Evolutionary conservation across 2,888 invertebrate genomes (phyloP), one percentile per base, ranked within the genome.

Genomic region (Glyphotaelius pellucidus): DNA sequence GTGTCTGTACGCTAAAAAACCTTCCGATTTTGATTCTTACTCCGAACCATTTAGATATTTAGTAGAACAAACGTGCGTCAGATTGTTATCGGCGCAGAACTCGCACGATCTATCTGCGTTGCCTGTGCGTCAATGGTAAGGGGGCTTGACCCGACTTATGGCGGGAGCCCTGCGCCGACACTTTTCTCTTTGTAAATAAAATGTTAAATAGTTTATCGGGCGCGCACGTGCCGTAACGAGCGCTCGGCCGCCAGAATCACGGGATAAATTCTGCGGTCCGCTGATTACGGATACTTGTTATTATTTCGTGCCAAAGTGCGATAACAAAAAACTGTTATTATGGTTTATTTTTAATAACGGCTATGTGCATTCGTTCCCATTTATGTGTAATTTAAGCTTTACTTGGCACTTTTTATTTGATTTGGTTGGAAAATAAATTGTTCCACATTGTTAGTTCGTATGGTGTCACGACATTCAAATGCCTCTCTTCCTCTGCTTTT

Each of bases 41-140:
- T 67, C 25, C n/a, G 25, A 25, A 67, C 67, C 25, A 67, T 67
- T 81, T 32, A 81, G 81, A 15, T 25, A 67, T 67, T 81, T 9
- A 81, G 81, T 31, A 19, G 15, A 31, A 31, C n/a, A 87, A 87
- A 87, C 42, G 52, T 52, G 35, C 35, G 32, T 32, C 15, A 30
- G 88, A 89, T 89, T 79, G 31, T 38, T 80, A 89, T 89, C 88
- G 88, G 35, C 88, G 79, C 80, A 89, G 32, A 79, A 31, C 88
- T 79, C 80, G 67, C 88, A 79, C 80, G 88, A 89, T 80, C 38
- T 89, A 89, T 89, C 88, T 89, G 38, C 79, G 80, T 79, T 89
- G 88, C 80, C 79, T 79, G 80, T 89, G 35, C 35, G 88, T 89
- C 88, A 89, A 89, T 89, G 35, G 88, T 7, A 19, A 35, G 80